Evolutionary conservation across 2,888 invertebrate genomes (phyloP), one percentile per base, ranked within the genome.

Genomic region (Drosophila parthenogenetica): DNA sequence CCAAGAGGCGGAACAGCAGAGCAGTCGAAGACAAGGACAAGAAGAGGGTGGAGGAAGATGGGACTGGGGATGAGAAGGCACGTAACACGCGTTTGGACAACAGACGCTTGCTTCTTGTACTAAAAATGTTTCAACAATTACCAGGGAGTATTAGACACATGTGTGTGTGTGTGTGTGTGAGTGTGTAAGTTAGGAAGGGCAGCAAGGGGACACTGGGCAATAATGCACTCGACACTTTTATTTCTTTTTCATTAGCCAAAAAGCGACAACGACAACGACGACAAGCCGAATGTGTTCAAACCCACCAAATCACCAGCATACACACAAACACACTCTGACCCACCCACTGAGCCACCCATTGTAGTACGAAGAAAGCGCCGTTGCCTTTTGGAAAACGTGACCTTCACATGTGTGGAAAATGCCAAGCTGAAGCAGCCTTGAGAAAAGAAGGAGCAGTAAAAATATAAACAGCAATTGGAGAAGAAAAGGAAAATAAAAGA

Each of bases 141-240:
- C 88, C 80, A 66, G 42, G 63, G 80, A 76, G 82, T 78, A 76
- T 63, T 29, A 29, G 8, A 29, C 73, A 69, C 22, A 57, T 58
- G 39, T 51, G 50, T 61, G 43, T 66, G 35, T 60, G 39, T 54
- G 51, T 50, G 39, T 75, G 57, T 55, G 46, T 46, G 45, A 40
- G 58, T 60, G 51, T 63, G 53, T 50, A 65, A 57, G 40, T 50
- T 5, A 22, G 22, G 5, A 2, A 29, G 8, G 8, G 8, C 2
- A 5, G 8, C 29, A 29, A 7, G 29, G 29, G 70, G 65, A 50
- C 63, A 60, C 49, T 55, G 29, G 61, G 84, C 88, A 86, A 86
- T 86, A 86, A 86, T 88, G 88, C 86, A 86, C 87, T 86, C 86
- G 88, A 86, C 86, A 86, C 86, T 86, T 86, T 86, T 86, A 86